phyloP scores from a whole-genome alignment of 2,888 invertebrate species.

The Tenthredo notha region DNA sequence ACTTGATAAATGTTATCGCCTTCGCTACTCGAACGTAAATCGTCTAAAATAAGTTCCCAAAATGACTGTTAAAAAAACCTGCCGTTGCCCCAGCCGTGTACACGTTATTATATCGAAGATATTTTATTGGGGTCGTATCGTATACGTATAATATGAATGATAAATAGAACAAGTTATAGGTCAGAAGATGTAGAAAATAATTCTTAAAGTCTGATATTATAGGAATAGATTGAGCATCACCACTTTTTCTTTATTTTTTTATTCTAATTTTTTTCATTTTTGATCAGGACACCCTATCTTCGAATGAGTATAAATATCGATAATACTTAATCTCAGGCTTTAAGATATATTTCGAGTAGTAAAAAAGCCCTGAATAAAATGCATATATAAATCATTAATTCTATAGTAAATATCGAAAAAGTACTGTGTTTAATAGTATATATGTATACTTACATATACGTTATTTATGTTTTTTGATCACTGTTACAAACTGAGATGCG shows the following conservation, averaged over 20 bases:
- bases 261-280: neutral
- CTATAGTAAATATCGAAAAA: constrained; percentile 27
- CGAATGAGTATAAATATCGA: neutral
- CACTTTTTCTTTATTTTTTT: neutral
- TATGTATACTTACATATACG: neutral
- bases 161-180: constrained; percentile 26
- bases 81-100: constrained; percentile 42
- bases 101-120: constrained; percentile 34
- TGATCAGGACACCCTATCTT: neutral
- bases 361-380: constrained; percentile 18
- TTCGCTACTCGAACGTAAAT: constrained; percentile 27
- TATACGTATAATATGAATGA: constrained; percentile 43
- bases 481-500: neutral
- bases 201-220: constrained; percentile 20
- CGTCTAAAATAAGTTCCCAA: constrained; percentile 33
- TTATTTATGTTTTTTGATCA: constrained; percentile 34
- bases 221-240: neutral
- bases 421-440: constrained; percentile 33
- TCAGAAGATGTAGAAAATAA: constrained; percentile 15
- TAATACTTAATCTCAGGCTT: neutral
- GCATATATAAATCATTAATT: constrained; percentile 30
- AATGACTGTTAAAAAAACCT: constrained; percentile 45
- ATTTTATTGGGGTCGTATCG: constrained; percentile 48
- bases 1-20: constrained; percentile 7
- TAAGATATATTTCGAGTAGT: neutral